Base-by-base conservation (phyloP, 1,140 invertebrate species). In the Drosophila pallidifrons region DNA sequence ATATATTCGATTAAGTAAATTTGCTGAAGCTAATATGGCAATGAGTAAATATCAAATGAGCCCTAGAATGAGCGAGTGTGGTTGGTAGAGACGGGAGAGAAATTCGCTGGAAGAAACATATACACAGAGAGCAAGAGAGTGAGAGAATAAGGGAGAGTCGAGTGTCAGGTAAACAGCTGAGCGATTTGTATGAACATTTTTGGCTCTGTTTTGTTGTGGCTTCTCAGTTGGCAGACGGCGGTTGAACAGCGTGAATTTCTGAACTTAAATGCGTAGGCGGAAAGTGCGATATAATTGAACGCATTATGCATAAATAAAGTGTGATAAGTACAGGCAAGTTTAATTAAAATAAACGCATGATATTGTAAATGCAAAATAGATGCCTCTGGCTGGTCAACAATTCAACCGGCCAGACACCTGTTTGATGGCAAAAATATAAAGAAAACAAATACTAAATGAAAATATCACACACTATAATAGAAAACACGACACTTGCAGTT, bases 151-250 rank as follows among this genome's bases (percentile, higher is more conserved):
- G 43, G 20, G 54, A 10, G n/a, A 35, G 43, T 6, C 32, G 61
- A 30, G 30, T 32, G 25, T 10, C 30, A 67, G 64, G 15, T 32
- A 57, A 67, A 55, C 41, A 65, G 28, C 8, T 57, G 54, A 57
- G 16, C 49, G 59, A 5, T 52, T 35, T 20, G 20, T 54, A 72
- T 70, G 51, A 57, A 67, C 73, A 69, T 64, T 73, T 25, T 38
- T 20, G 45, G 38, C 41, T 49, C 70, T 63, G 80, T 67, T 65
- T 73, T 57, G 43, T 49, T 63, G 16, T 20, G 38, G 47, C 64
- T 43, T 25, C 41, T 60, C 73, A 76, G 75, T 87, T 79, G 79
- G 20, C 70, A 65, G 60, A 25, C 63, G 58, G 57, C 77, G n/a
- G 51, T 64, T 69, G 78, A 79, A 60, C 49, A 59, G 65, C 47